Evolutionary conservation across 1,140 invertebrate genomes (phyloP), one percentile per base, ranked within the genome.

Genomic region (Drosophila tsacasi): DNA sequence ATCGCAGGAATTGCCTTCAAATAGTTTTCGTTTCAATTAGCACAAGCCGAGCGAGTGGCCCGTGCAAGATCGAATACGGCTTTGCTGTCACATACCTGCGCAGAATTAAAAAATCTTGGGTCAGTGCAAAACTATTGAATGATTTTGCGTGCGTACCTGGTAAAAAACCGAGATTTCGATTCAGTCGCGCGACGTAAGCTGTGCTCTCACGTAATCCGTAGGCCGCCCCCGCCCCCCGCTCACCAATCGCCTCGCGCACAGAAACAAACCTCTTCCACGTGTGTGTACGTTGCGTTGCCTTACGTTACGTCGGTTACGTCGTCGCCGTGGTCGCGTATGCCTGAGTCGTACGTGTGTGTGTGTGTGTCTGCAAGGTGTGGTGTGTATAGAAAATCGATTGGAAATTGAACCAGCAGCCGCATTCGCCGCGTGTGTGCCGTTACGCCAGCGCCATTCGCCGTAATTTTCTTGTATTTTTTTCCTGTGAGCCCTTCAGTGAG

Each of bases 381-480:
- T 87, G 83, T 87, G 67, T 87, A 87, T 87, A 87, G 68, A 89
- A 87, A 87, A 87, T 87, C 83, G 83, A 87, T 79, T 78, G 74
- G 57, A 69, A 63, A 71, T 87, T 87, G 79, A 85, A 85, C 64
- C 61, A 85, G 76, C 76, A 64, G 63, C 37, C 65, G 59, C 50
- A 25, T 21, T 61, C 47, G 55, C 66, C 47, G 59, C 76, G 68
- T 55, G 58, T 50, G 62, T 75, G 68, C 63, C 81, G 81, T 83
- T 83, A 84, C 63, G 81, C 76, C 69, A 74, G 77, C 77, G 71
- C 73, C 50, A 61, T 65, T 64, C 49, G 61, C 42, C 27, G 37
- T 23, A 59, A 61, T 57, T 42, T 75, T 59, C 42, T 69, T 75
- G 55, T 72, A 66, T 74, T 84, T 85, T 81, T 72, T 79, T 71